A percentile compares a stretch with the other conserved stretches of the same genome.
These are phyloP conservation scores for Psophia crepitans DNA, from an alignment of 2,113 vertebrate species.

Conservation along the genomic window DNA sequence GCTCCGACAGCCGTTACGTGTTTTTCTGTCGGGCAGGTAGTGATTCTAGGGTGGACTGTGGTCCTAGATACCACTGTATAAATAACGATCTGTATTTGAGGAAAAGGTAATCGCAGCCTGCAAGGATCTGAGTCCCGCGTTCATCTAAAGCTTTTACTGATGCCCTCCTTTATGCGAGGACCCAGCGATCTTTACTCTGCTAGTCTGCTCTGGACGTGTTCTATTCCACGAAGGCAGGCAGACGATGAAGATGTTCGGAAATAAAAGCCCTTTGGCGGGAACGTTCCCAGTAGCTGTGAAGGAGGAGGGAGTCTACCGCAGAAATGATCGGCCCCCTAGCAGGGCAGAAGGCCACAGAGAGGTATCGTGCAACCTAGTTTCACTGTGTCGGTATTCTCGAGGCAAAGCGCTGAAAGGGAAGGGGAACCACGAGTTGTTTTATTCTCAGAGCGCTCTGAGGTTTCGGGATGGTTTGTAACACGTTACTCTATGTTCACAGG, in stretches of 20 bases:
- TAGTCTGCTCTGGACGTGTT: fast-evolving
- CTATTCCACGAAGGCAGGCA: neutral
- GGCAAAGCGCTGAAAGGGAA: neutral
- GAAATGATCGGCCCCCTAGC: neutral
- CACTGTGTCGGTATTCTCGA: neutral
- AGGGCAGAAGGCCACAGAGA: neutral
- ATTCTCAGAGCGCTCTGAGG: neutral
- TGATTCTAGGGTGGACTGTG: neutral
- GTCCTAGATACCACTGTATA: neutral
- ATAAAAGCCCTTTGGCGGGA: neutral
- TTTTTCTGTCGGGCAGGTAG: neutral
- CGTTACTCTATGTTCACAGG: neutral
- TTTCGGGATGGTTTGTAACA: neutral
- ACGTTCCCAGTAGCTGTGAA: neutral
- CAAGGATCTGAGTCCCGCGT: neutral
- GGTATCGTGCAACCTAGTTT: neutral
- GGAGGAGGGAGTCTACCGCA: neutral
- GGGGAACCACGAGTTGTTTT: neutral
- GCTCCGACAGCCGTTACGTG: neutral
- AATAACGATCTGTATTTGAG: neutral
- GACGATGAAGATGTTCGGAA: neutral
- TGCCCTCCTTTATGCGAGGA: neutral
- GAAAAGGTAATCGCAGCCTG: neutral
- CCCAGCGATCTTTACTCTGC: neutral
- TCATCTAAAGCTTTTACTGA: neutral